A percentile compares a stretch with the other conserved stretches of the same genome.
phyloP scores from a whole-genome alignment of 1,140 invertebrate species.

The Drosophila ironensis region DNA sequence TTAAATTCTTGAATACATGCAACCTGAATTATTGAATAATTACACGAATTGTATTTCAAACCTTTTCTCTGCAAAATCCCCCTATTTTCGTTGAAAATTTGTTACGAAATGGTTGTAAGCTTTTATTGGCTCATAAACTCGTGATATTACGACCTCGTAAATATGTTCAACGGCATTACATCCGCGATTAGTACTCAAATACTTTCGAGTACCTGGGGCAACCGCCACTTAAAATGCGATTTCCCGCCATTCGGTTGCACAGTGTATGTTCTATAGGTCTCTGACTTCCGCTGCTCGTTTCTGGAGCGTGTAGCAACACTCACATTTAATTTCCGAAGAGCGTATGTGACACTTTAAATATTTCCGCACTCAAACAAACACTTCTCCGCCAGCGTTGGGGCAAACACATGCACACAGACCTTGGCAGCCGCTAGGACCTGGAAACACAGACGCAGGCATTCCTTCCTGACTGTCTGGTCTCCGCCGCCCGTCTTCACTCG shows the following conservation, averaged over 20 bases:
- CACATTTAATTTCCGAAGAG: conserved; percentile 75
- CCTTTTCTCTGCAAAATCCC: too few species aligned
- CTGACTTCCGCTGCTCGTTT: conserved; percentile 39
- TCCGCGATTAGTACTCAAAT: too few species aligned
- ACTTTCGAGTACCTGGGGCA: neutral
- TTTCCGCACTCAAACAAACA: conserved; percentile 70
- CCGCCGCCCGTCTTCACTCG: conserved; percentile 17
- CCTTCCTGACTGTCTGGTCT: conserved; percentile 15
- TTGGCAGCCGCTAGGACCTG: conserved; percentile 1
- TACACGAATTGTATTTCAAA: too few species aligned
- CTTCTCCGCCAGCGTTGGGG: conserved; percentile 26
- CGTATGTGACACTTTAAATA: conserved; percentile 78
- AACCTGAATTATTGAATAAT: too few species aligned
- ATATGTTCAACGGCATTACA: too few species aligned
- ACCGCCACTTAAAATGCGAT: neutral
- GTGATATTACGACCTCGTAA: too few species aligned
- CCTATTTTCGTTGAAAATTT: too few species aligned
- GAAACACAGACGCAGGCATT: conserved; percentile 13
- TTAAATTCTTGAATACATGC: too few species aligned
- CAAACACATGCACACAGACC: conserved; percentile 3
- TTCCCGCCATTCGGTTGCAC: conserved; percentile 11
- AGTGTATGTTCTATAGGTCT: conserved; percentile 50
- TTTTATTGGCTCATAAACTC: too few species aligned
- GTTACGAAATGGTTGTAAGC: too few species aligned
- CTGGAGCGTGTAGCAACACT: conserved; percentile 57